Evolutionary conservation across 2,888 invertebrate species (phyloP), one percentile per base, ranked within the genome.

Genomic region (Pristionchus fissidentatus): DNA sequence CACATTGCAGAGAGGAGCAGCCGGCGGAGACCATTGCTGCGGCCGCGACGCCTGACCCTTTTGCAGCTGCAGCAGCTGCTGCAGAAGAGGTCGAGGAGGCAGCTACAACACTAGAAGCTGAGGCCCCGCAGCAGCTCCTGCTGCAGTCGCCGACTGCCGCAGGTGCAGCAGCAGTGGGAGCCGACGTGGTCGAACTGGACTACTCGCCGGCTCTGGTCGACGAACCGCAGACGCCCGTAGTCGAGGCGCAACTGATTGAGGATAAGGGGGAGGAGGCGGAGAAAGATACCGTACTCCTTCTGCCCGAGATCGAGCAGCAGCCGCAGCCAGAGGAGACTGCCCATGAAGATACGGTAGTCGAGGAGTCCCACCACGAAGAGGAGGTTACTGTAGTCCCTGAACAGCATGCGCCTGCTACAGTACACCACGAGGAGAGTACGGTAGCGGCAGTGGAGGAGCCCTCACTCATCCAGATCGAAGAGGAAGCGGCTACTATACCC

Each of bases 1-100:
- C 46, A 46, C 15, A 70, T 70, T 70, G 43, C 70, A 70, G 70
- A 70, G 70, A 70, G 43, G 70, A 70, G 70, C n/a, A 70, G 8
- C 70, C 70, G 32, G 43, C 70, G 19, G 43, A 13, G n/a, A 26
- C 70, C n/a, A 41, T 70, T 26, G 41, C 66, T 35, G 32, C 62
- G 19, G 62, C 8, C 15, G 13, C 35, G 1, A 41, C 4, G 66
- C 38, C 35, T 35, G 66, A 66, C 7, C 13, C 32, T 66, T 35
- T 41, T 38, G 66, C 66, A 19, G 35, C 66, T 66, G 60, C 38
- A 32, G 60, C 60, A 29, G 60, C 7, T 5, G 8, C 62, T 35
- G 62, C 22, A 1, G 62, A 35, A 19, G 32, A 62, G 32, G 60
- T 35, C 22, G 62, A 66, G 3, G 62, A 38, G 35, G 38, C n/a